Base-by-base conservation (phyloP, 2,113 vertebrate genomes). In the Mellivora capensis region DNA sequence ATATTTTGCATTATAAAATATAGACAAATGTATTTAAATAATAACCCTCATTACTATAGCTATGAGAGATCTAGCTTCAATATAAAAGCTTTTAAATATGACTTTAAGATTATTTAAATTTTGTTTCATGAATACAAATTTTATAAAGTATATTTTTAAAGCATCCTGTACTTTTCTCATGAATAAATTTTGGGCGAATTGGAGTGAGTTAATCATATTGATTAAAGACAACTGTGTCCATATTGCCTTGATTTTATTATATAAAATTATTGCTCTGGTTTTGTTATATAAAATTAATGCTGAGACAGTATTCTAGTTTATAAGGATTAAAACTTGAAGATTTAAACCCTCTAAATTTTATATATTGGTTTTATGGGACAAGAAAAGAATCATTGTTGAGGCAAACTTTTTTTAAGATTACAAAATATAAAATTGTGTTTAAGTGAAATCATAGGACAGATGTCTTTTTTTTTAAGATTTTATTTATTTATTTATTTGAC, bases 381-480 rank as follows among this genome's bases (percentile, higher is more conserved):
- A 93, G 29, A 49, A 76, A 94, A 94, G 20, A 20, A 92, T 96
- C 21, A 80, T 12, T 69, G 42, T 86, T 52, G 10, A 57, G 79
- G 88, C 4, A 76, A 31, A 83, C 52, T 7, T 88, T 7, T 88
- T 47, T 67, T 76, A 91, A 67, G 11, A 76, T 94, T 82, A 87
- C 17, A 94, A 94, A 90, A 90, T 90, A 76, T 61, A 86, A 86
- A 76, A 94, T 37, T 93, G 34, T 59, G 13, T 82, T 82, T 90
- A 93, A 72, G 21, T 74, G 10, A 95, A 90, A 95, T 95, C 20
- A 86, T 61, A 93, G 67, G 39, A 89, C n/a, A 93, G 37, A 86
- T 93, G 57, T 86, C 39, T 81, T 94, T 84, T 87, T 47, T 47
- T 47, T 47, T 8, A 47, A 47, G 8, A 47, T 47, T 47, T 47